Percentiles rank a stretch among this genome's conserved stretches.
phyloP scores from a whole-genome alignment of 2,888 invertebrate species.

The Protonemura montana region DNA sequence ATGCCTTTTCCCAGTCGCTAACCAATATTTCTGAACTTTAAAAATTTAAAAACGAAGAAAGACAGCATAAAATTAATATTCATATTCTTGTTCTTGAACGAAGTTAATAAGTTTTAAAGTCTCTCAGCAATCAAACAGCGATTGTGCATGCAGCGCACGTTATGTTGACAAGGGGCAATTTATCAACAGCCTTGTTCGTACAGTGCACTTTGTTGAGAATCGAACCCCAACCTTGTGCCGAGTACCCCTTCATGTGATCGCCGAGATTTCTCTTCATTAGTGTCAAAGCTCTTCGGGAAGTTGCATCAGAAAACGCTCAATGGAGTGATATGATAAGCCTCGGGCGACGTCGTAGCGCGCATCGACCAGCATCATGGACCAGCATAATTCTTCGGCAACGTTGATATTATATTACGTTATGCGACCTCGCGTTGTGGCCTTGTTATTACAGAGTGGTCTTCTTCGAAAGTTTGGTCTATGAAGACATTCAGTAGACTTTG shows the following conservation, averaged over 20 bases:
- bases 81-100: slow-evolving; percentile 29
- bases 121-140: slow-evolving; percentile 38
- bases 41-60: not conserved
- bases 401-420: not conserved
- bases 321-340: slow-evolving; percentile 32
- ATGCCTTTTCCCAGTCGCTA: no score
- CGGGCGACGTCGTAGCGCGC: not conserved
- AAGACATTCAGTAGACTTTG: no score
- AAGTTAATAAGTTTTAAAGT: slow-evolving; percentile 34
- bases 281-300: slow-evolving; percentile 43
- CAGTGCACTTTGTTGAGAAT: slow-evolving; percentile 34
- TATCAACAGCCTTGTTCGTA: slow-evolving; percentile 34
- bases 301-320: slow-evolving; percentile 35
- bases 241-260: slow-evolving; percentile 7
- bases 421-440: not conserved
- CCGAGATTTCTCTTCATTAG: slow-evolving; percentile 46
- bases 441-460: no score
- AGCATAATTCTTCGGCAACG: not conserved
- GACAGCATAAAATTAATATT: slow-evolving; percentile 25
- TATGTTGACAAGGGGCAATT: slow-evolving; percentile 38
- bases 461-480: no score
- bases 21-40: no score
- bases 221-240: slow-evolving; percentile 19
- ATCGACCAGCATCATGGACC: no score
- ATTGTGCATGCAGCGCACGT: slow-evolving; percentile 43